phyloP scores from a whole-genome alignment of 2,113 vertebrate species.

The Chunga burmeisteri region DNA sequence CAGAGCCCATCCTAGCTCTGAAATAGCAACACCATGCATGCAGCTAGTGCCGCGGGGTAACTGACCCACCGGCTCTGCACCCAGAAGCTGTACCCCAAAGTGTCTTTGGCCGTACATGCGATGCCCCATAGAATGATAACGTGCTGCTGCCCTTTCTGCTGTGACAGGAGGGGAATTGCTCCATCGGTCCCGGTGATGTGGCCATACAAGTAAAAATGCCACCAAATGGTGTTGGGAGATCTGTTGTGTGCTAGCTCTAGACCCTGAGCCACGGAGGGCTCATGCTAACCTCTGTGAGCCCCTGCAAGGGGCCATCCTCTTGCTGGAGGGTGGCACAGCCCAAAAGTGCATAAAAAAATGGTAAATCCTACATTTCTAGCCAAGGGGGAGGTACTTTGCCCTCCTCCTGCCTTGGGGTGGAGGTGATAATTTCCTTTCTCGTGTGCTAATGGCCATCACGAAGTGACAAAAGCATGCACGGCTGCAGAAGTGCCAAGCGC shows the following conservation, averaged over 20 bases:
- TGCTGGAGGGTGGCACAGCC: neutral
- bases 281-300: accelerated
- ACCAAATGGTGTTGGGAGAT: neutral
- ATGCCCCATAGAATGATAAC: neutral
- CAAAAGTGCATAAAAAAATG: neutral
- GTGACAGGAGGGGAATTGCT: neutral
- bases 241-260: neutral
- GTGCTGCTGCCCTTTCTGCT: neutral
- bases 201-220: neutral
- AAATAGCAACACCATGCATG: accelerated
- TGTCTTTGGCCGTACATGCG: accelerated
- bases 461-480: neutral
- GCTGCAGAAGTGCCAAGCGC: neutral
- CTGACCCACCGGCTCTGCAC: no score
- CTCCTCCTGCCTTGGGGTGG: neutral
- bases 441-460: neutral
- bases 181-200: accelerated
- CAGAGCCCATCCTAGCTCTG: neutral
- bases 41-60: neutral
- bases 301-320: neutral
- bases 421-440: neutral
- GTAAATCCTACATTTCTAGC: neutral
- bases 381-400: neutral
- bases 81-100: neutral
- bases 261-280: accelerated